Conservation (phyloP, 2,113 vertebrate genomes). For the Rhynchomys soricoides region DNA sequence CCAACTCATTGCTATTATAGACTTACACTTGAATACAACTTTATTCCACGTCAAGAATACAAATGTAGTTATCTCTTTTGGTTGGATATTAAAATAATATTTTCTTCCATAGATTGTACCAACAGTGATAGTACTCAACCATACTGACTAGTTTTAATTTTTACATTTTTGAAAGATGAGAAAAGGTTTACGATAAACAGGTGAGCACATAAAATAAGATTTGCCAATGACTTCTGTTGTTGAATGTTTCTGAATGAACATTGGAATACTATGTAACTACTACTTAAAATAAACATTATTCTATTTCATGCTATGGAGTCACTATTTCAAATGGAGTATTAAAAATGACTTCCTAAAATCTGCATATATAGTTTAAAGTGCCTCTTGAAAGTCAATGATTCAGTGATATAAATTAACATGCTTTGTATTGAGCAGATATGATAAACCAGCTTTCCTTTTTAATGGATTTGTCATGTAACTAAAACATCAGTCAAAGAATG, state of each 20-base stretch:
- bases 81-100: not conserved
- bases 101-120: not conserved
- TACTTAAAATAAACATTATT: not conserved
- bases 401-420: not conserved
- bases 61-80: not conserved
- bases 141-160: not conserved
- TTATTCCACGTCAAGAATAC: not conserved
- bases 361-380: constrained; percentile 50
- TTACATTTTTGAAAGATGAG: constrained; percentile 1
- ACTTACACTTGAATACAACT: not conserved
- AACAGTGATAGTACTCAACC: not conserved
- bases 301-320: not conserved
- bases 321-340: not conserved
- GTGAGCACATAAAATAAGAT: not conserved
- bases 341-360: constrained; percentile 35
- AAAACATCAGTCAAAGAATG: constrained; percentile 29
- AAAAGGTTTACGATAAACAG: not conserved
- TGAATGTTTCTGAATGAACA: not conserved
- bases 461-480: constrained; percentile 62
- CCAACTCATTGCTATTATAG: not conserved
- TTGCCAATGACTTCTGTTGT: not conserved
- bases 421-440: constrained; percentile 30
- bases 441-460: constrained; percentile 51
- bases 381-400: constrained; percentile 39
- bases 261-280: not conserved